Conservation (phyloP, 2,888 invertebrate genomes). For the Scaptodrosophila latifasciaeformis region DNA sequence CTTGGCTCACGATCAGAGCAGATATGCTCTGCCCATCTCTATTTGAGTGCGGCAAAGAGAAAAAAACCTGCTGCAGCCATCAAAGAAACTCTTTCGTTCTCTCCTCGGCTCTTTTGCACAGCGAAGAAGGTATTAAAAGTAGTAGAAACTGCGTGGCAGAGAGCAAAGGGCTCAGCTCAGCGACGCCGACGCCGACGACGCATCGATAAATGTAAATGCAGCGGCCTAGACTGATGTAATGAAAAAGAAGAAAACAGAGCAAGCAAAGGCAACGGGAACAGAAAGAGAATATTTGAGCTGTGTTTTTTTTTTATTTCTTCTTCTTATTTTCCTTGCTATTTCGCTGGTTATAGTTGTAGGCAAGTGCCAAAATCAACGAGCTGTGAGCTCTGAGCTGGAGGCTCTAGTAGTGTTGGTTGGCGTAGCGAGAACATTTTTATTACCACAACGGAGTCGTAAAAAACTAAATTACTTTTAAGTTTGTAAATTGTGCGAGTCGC, state of each 20-base stretch:
- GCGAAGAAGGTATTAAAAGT: neutral
- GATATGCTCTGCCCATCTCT: no score
- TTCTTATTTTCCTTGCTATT: no score
- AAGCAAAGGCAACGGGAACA: neutral
- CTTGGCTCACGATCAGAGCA: no score
- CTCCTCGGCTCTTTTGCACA: no score
- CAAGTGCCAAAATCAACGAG: constrained; percentile 4
- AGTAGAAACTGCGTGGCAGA: neutral
- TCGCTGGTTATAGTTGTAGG: constrained; percentile 19
- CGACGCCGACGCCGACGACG: constrained; percentile 27
- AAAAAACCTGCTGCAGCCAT: neutral
- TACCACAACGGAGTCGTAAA: constrained; percentile 69
- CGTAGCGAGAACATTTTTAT: constrained; percentile 52
- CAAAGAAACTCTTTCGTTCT: no score
- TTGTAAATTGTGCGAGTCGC: constrained; percentile 63
- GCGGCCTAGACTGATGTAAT: no score
- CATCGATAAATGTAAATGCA: constrained; percentile 65
- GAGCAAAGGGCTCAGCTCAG: neutral
- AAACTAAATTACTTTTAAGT: constrained; percentile 71
- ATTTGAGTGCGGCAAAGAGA: no score
- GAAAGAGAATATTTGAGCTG: constrained; percentile 3
- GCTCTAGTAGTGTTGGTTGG: constrained; percentile 1
- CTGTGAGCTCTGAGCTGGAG: constrained; percentile 24
- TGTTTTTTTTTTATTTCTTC: no score
- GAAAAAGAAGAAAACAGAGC: constrained; percentile 20